A percentile compares a stretch with the other conserved stretches of the same genome.
Evolutionary conservation across 2,888 invertebrate species (phyloP).

Genomic region (Fragum fragum): DNA sequence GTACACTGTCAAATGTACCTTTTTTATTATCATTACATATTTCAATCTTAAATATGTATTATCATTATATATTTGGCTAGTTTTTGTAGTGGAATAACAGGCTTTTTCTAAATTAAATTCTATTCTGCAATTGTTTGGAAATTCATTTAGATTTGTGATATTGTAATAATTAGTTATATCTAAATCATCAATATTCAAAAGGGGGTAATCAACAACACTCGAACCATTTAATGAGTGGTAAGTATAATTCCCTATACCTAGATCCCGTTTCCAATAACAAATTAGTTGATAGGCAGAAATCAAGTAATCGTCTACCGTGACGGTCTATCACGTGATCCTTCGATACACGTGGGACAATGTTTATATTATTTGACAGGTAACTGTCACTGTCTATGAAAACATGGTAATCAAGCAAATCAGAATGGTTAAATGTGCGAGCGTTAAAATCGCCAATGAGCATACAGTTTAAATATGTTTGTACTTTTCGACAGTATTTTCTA

Average conservation of each 20-base stretch:
- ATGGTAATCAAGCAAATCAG: conserved; percentile 28
- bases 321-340: conserved; percentile 32
- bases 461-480: neutral
- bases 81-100: too few species aligned
- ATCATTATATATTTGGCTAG: too few species aligned
- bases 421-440: neutral
- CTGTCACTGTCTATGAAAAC: conserved; percentile 25
- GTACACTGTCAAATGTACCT: too few species aligned
- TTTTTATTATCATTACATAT: too few species aligned
- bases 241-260: conserved; percentile 10
- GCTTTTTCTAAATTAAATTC: too few species aligned
- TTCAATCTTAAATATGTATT: too few species aligned
- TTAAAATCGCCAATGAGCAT: neutral
- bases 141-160: too few species aligned
- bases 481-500: neutral
- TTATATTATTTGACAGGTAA: conserved; percentile 12
- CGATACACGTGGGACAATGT: conserved; percentile 25
- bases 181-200: conserved; percentile 26
- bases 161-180: too few species aligned
- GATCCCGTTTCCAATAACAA: conserved; percentile 19
- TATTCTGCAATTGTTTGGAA: too few species aligned
- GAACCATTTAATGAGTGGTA: conserved; percentile 8
- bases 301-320: conserved; percentile 27
- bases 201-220: conserved; percentile 29
- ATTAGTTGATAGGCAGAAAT: conserved; percentile 27